Evolutionary conservation across 1,140 invertebrate genomes (phyloP).

Genomic region (Drosophila bocqueti): DNA sequence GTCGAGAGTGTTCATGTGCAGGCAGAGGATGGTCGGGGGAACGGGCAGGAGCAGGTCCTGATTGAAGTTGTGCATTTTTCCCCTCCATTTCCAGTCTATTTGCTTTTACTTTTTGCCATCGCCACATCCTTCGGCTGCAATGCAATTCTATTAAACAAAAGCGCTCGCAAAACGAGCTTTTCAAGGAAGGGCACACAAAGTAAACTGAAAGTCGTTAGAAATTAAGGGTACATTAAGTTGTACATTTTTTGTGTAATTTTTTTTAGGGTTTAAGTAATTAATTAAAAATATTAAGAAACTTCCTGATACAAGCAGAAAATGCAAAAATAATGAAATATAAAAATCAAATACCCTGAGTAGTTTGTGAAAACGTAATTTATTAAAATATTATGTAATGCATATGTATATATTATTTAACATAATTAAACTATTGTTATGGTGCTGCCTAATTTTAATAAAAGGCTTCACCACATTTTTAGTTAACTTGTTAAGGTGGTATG

Average conservation of each 20-base stretch:
- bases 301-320: too few relatives aligned
- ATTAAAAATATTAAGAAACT: not conserved
- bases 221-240: not conserved
- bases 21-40: not conserved
- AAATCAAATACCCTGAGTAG: too few relatives aligned
- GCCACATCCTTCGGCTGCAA: constrained; percentile 24
- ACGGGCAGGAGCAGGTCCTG: constrained; percentile 14
- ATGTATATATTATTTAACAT: too few relatives aligned
- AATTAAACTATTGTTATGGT: too few relatives aligned
- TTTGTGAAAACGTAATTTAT: too few relatives aligned
- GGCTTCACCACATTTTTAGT: too few relatives aligned
- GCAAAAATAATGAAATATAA: too few relatives aligned
- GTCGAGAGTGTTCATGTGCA: constrained; percentile 13
- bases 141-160: constrained; percentile 40
- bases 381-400: too few relatives aligned
- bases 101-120: constrained; percentile 71
- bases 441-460: too few relatives aligned
- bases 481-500: too few relatives aligned
- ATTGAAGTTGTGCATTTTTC: constrained; percentile 68
- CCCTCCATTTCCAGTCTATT: constrained; percentile 77
- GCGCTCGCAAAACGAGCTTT: constrained; percentile 23
- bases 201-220: not conserved
- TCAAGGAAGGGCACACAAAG: constrained; percentile 14
- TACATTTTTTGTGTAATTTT: constrained; percentile 1
- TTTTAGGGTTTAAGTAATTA: constrained; percentile 1